These are phyloP conservation scores for Stegodyphus mimosarum DNA, from an alignment of 1,140 invertebrate species.

Conservation along the genomic window DNA sequence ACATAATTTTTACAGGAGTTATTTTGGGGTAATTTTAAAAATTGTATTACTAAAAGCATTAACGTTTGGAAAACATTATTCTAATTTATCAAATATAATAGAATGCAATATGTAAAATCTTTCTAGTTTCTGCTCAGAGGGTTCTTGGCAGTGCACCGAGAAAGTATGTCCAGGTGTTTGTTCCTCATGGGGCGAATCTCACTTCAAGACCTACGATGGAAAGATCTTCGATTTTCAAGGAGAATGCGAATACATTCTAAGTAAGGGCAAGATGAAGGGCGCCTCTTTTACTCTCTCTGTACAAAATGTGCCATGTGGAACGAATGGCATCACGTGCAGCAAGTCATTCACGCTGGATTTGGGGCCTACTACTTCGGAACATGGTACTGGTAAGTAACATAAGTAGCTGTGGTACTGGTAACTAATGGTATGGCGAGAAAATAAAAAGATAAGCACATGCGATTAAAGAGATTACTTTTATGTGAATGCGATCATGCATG, in stretches of 20 bases:
- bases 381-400: too few species aligned
- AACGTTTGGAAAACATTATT: too few species aligned
- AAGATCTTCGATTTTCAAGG: conserved; percentile 88
- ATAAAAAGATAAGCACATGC: too few species aligned
- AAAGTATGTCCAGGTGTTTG: conserved; percentile 75
- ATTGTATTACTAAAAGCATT: too few species aligned
- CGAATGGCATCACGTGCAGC: conserved; percentile 85
- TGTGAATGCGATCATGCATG: too few species aligned
- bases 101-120: too few species aligned
- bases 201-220: conserved; percentile 88
- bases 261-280: conserved; percentile 75
- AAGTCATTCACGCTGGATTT: conserved; percentile 79
- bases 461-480: too few species aligned
- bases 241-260: conserved; percentile 85
- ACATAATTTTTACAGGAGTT: too few species aligned
- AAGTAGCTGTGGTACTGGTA: too few species aligned
- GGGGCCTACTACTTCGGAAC: not conserved
- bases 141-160: conserved; percentile 68
- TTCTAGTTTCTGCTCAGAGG: conserved; percentile 70
- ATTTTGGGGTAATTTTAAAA: too few species aligned
- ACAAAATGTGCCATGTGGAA: conserved; percentile 85
- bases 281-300: conserved; percentile 64
- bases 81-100: too few species aligned
- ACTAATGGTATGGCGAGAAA: too few species aligned
- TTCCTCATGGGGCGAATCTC: conserved; percentile 85